Evolutionary conservation across 2,888 invertebrate species (phyloP).

Genomic region (Boloria selene): DNA sequence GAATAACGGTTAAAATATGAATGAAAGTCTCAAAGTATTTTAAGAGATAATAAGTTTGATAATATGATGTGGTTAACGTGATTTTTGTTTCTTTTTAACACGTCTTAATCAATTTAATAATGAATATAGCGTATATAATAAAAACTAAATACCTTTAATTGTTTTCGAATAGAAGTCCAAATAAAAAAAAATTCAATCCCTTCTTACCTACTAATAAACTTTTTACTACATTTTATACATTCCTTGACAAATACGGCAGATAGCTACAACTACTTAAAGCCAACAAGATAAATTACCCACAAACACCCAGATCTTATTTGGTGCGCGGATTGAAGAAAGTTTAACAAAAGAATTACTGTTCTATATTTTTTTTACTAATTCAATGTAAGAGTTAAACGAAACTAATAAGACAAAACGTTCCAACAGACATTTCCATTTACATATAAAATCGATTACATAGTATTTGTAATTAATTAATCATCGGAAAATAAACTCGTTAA

Average conservation of each 20-base stretch:
- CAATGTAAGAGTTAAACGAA: not conserved
- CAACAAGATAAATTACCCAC: constrained; percentile 36
- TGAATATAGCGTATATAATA: too few species aligned
- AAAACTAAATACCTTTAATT: not conserved
- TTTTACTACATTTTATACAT: constrained; percentile 9
- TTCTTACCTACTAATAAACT: not conserved
- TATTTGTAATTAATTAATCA: not conserved
- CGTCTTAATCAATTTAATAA: too few species aligned
- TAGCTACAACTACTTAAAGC: constrained; percentile 31
- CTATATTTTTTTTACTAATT: constrained; percentile 9
- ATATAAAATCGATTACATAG: not conserved
- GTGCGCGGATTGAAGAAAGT: constrained; percentile 34
- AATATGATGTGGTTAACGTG: too few species aligned
- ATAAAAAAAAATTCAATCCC: not conserved
- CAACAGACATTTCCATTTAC: too few species aligned
- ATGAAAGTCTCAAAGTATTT: too few species aligned
- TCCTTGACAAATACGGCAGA: constrained; percentile 16
- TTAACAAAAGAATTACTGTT: constrained; percentile 32
- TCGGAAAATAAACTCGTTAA: too few species aligned
- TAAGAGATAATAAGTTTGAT: too few species aligned
- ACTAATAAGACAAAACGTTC: not conserved
- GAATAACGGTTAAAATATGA: too few species aligned
- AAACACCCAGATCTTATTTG: constrained; percentile 34
- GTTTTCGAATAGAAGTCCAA: not conserved
- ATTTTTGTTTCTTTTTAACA: too few species aligned